Conservation (phyloP, 2,797 vertebrate genomes). For the Semaprochilodus insignis region DNA sequence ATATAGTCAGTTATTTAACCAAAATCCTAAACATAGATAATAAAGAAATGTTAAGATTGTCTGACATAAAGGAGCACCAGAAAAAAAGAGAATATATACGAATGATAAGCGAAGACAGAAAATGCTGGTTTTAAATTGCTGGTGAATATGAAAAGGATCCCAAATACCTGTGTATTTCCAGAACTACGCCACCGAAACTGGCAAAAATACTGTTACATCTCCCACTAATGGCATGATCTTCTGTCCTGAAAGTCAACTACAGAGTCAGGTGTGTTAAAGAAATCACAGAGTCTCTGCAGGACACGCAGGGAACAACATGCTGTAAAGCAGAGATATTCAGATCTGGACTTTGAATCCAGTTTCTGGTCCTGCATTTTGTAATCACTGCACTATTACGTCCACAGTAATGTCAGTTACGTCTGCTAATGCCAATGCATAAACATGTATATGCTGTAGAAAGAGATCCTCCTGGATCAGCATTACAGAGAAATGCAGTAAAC, state of each 20-base stretch:
- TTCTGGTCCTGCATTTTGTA: no score
- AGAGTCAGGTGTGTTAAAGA: background rate
- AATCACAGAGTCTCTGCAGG: no score
- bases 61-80: constrained; percentile 31
- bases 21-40: background rate
- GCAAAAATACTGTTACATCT: background rate
- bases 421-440: no score
- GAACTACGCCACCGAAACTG: background rate
- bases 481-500: no score
- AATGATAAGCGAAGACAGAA: background rate
- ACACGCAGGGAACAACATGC: no score
- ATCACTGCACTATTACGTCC: no score
- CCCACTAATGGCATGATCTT: background rate
- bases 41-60: constrained; percentile 28
- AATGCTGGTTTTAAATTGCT: constrained; percentile 32
- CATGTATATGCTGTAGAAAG: no score
- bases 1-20: background rate
- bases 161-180: background rate
- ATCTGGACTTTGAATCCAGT: no score
- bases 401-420: no score
- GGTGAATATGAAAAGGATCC: constrained; percentile 17
- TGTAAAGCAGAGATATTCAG: no score
- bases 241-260: background rate
- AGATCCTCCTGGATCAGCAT: no score
- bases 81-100: background rate